A percentile compares a stretch with the other conserved stretches of the same genome.
phyloP scores from a whole-genome alignment of 1,140 invertebrate species.

The Trichoplusia ni region DNA sequence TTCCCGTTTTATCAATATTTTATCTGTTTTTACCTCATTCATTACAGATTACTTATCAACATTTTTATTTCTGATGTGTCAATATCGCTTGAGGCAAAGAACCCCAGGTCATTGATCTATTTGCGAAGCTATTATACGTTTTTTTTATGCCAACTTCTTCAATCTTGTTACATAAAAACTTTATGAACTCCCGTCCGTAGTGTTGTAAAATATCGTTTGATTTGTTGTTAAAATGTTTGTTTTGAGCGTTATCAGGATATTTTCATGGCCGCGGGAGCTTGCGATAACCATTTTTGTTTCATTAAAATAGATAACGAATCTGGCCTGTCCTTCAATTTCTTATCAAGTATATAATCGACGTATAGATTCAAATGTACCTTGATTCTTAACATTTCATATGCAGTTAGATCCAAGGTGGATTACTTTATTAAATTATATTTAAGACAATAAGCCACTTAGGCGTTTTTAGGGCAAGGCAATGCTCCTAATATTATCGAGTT shows the following conservation, averaged over 20 bases:
- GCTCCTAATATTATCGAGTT: too few species aligned
- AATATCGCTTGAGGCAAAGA: slow-evolving; percentile 1
- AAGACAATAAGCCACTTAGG: too few species aligned
- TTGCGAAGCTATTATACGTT: slow-evolving; percentile 14
- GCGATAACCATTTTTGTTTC: too few species aligned
- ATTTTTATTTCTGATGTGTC: slow-evolving; percentile 1
- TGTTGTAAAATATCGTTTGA: slow-evolving; percentile 6
- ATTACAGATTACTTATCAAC: slow-evolving; percentile 18
- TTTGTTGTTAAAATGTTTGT: slow-evolving; percentile 3
- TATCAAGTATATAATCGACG: too few species aligned
- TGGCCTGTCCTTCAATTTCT: not conserved
- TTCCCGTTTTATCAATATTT: not conserved
- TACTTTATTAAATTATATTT: too few species aligned
- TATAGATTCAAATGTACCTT: too few species aligned
- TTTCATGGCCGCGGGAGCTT: not conserved
- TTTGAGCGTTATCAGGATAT: not conserved
- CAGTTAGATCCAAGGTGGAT: too few species aligned
- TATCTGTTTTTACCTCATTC: slow-evolving; percentile 23
- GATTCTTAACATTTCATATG: too few species aligned
- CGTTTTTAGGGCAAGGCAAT: too few species aligned
- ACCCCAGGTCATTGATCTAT: slow-evolving; percentile 27
- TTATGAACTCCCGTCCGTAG: not conserved
- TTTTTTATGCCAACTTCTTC: slow-evolving; percentile 25
- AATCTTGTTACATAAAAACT: slow-evolving; percentile 9
- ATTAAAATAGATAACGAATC: too few species aligned